phyloP scores from a whole-genome alignment of 2,797 vertebrate species.

The Esox lucius region DNA sequence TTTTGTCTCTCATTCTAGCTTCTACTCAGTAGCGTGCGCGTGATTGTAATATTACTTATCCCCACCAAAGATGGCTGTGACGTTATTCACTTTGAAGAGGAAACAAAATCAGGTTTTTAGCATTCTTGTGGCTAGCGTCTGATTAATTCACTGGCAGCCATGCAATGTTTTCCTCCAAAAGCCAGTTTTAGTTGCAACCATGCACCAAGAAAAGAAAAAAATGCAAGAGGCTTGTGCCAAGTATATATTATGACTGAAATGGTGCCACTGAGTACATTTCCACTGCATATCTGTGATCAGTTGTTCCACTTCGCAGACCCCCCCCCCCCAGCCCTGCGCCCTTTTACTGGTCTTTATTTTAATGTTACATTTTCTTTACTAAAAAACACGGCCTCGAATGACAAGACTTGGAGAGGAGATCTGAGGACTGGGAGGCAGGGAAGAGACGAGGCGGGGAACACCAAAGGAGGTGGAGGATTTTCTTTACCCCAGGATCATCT shows the following conservation, averaged over 20 bases:
- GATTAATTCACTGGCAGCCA: constrained; percentile 14
- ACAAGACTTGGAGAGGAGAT: constrained; percentile 49
- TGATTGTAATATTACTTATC: background rate
- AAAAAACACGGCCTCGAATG: constrained; percentile 37
- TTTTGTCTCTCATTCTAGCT: background rate
- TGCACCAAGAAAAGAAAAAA: background rate
- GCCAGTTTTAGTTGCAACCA: constrained; percentile 19
- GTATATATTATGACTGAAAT: constrained; percentile 28
- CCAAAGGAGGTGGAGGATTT: constrained; percentile 7
- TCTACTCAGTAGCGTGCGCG: background rate
- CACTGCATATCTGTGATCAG: constrained; percentile 15
- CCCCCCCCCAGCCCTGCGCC: background rate
- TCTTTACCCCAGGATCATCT: constrained; percentile 15
- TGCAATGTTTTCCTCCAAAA: constrained; percentile 20
- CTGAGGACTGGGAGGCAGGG: constrained; percentile 16
- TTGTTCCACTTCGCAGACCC: constrained; percentile 4
- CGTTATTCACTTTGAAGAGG: background rate
- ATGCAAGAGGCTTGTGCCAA: constrained; percentile 17
- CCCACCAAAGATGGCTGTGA: background rate
- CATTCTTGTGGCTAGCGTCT: constrained; percentile 18
- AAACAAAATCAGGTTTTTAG: constrained; percentile 23
- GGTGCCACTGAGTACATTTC: constrained; percentile 15
- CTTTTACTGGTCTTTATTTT: constrained; percentile 31
- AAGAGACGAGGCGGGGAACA: constrained; percentile 1
- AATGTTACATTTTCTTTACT: constrained; percentile 36